Conservation (phyloP, 2,113 vertebrate species). For the Megalops atlanticus region DNA sequence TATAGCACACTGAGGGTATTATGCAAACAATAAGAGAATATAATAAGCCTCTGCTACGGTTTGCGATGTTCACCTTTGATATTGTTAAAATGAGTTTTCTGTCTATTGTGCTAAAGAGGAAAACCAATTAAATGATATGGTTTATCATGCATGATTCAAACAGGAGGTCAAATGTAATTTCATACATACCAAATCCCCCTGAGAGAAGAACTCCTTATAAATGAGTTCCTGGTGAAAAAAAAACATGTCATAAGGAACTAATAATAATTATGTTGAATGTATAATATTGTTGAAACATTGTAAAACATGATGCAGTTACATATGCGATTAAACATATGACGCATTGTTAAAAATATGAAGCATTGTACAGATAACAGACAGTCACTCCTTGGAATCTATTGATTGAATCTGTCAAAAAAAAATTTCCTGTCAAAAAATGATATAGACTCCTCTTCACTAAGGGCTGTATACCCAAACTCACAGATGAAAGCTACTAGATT, state of each 20-base stretch:
- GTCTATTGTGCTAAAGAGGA: slow-evolving; percentile 1
- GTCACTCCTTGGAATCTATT: not conserved
- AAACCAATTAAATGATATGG: slow-evolving; percentile 13
- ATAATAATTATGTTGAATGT: not conserved
- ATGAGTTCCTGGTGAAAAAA: slow-evolving; percentile 85
- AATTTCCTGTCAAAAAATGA: not conserved
- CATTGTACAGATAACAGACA: too few species aligned
- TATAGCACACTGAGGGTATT: not conserved
- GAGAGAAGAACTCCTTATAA: slow-evolving; percentile 99
- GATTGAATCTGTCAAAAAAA: not conserved
- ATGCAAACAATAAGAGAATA: not conserved
- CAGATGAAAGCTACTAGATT: not conserved
- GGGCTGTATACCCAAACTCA: too few species aligned
- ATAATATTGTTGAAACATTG: too few species aligned
- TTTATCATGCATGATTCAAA: slow-evolving; percentile 23
- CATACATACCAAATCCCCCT: slow-evolving; percentile 92
- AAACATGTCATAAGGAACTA: not conserved
- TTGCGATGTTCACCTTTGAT: not conserved
- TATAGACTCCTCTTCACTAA: not conserved
- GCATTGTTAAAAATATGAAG: too few species aligned
- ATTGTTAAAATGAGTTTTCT: slow-evolving; percentile 9
- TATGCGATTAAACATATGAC: too few species aligned
- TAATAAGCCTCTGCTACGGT: not conserved
- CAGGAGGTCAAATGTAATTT: slow-evolving; percentile 13
- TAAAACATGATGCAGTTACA: too few species aligned